These are phyloP conservation scores for Actenoides lindsayi DNA, from an alignment of 2,113 vertebrate genomes.

Conservation along the genomic window DNA sequence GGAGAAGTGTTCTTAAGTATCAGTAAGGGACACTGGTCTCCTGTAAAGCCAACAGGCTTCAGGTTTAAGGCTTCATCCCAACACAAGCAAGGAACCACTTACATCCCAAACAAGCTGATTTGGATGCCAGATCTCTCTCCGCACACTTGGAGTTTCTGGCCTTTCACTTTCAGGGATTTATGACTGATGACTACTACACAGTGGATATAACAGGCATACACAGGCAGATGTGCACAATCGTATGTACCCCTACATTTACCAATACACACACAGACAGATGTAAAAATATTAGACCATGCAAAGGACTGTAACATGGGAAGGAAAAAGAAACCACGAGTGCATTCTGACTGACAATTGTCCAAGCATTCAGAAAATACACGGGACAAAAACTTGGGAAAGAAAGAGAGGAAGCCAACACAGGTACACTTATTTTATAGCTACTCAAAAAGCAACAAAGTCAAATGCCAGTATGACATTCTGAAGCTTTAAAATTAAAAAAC, in stretches of 20 bases:
- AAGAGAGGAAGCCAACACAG: not conserved
- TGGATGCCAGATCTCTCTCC: not conserved
- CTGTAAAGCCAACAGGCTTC: not conserved
- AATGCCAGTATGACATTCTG: not conserved
- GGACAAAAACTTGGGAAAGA: not conserved
- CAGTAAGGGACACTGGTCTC: not conserved
- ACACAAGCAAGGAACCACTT: not conserved
- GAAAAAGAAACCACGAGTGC: not conserved
- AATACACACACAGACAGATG: rapidly evolving
- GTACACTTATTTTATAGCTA: not conserved
- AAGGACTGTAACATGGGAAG: not conserved
- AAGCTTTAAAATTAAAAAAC: not conserved
- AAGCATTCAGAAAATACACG: not conserved
- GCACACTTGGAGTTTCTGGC: not conserved
- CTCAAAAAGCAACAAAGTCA: not conserved
- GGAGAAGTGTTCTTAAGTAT: not conserved
- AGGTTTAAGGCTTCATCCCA: not conserved
- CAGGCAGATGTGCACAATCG: rapidly evolving
- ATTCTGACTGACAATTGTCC: not conserved
- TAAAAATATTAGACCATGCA: not conserved
- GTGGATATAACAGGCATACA: not conserved
- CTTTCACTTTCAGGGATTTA: not conserved
- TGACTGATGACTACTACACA: rapidly evolving
- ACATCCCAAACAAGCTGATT: not conserved
- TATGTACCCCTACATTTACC: not conserved